Evolutionary conservation across 2,888 invertebrate genomes (phyloP), one percentile per base, ranked within the genome.

Genomic region (Cremastinae sp.): DNA sequence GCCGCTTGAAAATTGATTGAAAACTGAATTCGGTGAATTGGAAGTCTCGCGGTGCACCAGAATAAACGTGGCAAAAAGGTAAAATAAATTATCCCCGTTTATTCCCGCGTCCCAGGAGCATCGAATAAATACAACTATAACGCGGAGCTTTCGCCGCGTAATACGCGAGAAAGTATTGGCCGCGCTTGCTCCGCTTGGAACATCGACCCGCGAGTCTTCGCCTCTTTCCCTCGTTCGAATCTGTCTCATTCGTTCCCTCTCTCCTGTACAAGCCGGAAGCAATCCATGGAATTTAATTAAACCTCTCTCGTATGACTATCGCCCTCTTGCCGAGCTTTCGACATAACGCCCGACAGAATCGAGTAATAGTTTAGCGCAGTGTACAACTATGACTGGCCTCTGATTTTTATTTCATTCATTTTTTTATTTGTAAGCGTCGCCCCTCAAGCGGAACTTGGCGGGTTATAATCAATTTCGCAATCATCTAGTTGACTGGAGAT

Each of bases 231-330:
- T 37, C 43, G n/a, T 43, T 20, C 43, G 10, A 14, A 9, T 47
- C 51, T 18, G 35, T 8, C 58, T 64, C 59, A 47, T 47, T 47
- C 68, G 35, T 49, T 53, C 43, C 39, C 66, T 66, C 45, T 47
- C 58, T 62, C 37, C n/a, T n/a, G 45, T 66, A 68, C 59, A 68
- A 71, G 75, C 78, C 78, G 81, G 71, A 79, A 80, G 80, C 78
- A 74, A 82, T 83, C 78, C 79, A 72, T 66, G 79, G 82, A 83
- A 83, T 82, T 83, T 82, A 82, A 83, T 83, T 82, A 82, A 83
- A 73, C 59, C 59, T 64, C 73, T 53, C 53, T 28, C 64, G 59
- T 69, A 66, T 39, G 75, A 62, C 77, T 76, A 74, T 61, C 58
- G 47, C 12, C 45, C 43, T 39, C 56, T 65, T 56, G 55, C 49